Evolutionary conservation across 2,113 vertebrate species (phyloP), one percentile per base, ranked within the genome.

Genomic region (Clarias magur): DNA sequence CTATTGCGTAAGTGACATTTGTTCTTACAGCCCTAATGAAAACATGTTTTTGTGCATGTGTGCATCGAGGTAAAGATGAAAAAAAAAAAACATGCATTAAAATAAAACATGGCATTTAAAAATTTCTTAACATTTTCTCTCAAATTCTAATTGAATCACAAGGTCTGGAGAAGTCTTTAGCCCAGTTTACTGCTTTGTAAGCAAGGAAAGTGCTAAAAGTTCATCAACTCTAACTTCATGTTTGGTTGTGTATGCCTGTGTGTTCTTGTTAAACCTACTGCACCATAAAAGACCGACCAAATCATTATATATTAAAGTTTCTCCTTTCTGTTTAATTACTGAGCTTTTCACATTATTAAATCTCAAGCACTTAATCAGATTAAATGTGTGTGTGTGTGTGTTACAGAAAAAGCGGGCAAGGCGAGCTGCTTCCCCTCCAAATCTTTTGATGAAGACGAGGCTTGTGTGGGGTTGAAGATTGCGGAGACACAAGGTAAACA

Each of bases 391-490:
- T 88, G 93, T 17, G 68, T 34, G 34, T 38, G 34, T 38, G 27
- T 90, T 94, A 85, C 92, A 96, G 95, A 94, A 83, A 93, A 90
- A 86, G 93, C 91, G 87, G 83, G 85, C 81, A 92, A 92, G 85
- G 65, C 92, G 27, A 87, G 85, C 84, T 94, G 93, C 86, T 94
- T 94, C 90, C 90, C 92, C 89, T 90, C 92, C 27, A 91, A 88
- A 80, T 91, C 70, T 0, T 70, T 89, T 0, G 94, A 94, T 42
- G 93, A 95, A 78, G 93, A 92, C 23, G 93, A 92, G 27, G 89
- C 89, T 67, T 95, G 95, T 15, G 93, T 95, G 87, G 94, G 91
- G 0, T 91, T 95, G 92, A 96, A 95, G 83, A 94, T 95, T 34
- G 92, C 95, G 86, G 93, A 92, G 54, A 91, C 93, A 80, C 88